Evolutionary conservation across 2,888 invertebrate species (phyloP).

Genomic region (Drosophila robusta): DNA sequence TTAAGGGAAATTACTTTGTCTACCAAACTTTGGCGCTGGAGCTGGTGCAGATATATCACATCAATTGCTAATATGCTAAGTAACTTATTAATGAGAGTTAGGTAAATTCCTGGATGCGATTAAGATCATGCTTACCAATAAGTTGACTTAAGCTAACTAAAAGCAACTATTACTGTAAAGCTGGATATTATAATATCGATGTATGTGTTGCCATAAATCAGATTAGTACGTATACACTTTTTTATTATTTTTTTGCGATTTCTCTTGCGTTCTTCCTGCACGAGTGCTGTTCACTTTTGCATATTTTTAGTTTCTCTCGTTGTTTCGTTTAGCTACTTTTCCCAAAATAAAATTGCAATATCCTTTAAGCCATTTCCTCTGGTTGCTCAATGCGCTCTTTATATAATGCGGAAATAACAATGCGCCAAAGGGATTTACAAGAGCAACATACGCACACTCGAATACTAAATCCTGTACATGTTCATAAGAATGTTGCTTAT

Average conservation of each 20-base stretch:
- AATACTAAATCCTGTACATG: slow-evolving; percentile 32
- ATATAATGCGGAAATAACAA: slow-evolving; percentile 77
- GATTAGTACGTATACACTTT: not conserved
- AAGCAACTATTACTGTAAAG: not conserved
- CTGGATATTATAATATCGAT: slow-evolving; percentile 6
- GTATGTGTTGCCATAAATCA: not conserved
- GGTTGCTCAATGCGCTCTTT: slow-evolving; percentile 66
- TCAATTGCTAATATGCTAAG: slow-evolving; percentile 62
- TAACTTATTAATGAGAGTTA: slow-evolving; percentile 55
- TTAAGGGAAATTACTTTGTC: slow-evolving; percentile 44
- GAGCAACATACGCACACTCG: slow-evolving; percentile 20
- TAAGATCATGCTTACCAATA: not conserved
- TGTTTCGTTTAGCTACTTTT: slow-evolving; percentile 36
- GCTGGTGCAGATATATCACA: slow-evolving; percentile 45
- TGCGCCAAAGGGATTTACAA: slow-evolving; percentile 54
- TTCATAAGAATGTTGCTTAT: slow-evolving; percentile 40
- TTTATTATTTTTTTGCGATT: slow-evolving; percentile 20
- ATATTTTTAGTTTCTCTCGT: slow-evolving; percentile 43
- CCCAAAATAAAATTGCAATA: slow-evolving; percentile 69
- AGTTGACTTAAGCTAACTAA: not conserved
- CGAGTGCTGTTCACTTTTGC: slow-evolving; percentile 43
- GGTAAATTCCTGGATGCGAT: not conserved
- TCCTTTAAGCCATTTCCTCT: slow-evolving; percentile 80
- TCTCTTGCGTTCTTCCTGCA: slow-evolving; percentile 36
- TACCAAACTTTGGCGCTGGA: slow-evolving; percentile 27